Base-by-base conservation (phyloP, 2,113 vertebrate genomes). In the Platysternon megacephalum region DNA sequence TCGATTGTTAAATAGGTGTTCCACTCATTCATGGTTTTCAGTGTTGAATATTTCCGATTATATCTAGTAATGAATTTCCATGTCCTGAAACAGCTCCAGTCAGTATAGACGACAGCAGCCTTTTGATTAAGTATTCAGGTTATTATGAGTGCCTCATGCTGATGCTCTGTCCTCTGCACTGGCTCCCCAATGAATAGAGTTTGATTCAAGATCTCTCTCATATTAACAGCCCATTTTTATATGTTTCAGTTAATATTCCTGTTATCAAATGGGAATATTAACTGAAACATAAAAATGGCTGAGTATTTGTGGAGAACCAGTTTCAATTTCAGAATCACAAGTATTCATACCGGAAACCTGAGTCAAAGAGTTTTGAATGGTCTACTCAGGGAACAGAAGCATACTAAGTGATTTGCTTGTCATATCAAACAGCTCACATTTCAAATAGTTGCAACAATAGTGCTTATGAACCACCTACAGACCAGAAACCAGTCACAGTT, bases 351-450 rank as follows among this genome's bases (percentile, higher is more conserved):
- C 29, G 86, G 52, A 19, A 89, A 93, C 61, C 8, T 68, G 4
- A 4, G 32, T 81, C 2, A 9, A 61, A 80, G 93, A 79, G 1
- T 6, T 22, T 35, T 39, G 52, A 42, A 44, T 82, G 17, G 26
- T 82, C 39, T 61, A 89, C 81, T 78, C 11, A 87, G 86, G 86
- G n/a, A 52, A 48, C 79, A 90, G 52, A 46, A 87, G 52, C 93
- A 86, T 11, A 4, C 2, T 21, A 2, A 84, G 29, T 51, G 39
- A 91, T 6, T 9, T n/a, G 1, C 48, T 87, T 89, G 51, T 29
- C 21, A 84, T 80, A 78, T 91, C 76, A 89, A 94, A 4, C 1
- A 21, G 68, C 51, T 48, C 28, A 46, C 11, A 76, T 58, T 89
- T 21, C 4, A 4, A 84, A 76, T 61, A 88, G 3, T 84, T 84